Evolutionary conservation across 2,113 vertebrate genomes (phyloP).

Genomic region (Casuarius casuarius): DNA sequence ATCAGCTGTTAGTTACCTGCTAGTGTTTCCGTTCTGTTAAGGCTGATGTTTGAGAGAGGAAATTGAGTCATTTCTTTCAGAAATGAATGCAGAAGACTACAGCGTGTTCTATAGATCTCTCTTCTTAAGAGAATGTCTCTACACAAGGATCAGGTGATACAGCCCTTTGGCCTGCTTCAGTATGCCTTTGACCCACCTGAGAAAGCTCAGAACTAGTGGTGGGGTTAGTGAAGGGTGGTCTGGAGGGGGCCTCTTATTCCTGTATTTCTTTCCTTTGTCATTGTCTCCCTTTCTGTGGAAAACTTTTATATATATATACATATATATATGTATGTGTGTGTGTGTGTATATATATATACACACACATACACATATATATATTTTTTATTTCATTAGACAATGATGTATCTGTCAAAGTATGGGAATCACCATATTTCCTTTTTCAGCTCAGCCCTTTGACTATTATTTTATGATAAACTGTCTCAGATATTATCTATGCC

Average conservation of each 20-base stretch:
- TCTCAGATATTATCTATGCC: rapidly evolving
- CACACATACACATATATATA: too few species aligned
- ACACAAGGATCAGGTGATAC: neutral
- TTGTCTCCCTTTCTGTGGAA: neutral
- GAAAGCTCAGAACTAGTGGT: too few species aligned
- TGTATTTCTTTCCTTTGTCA: neutral
- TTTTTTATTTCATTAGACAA: neutral
- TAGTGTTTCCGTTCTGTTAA: neutral
- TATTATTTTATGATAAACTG: neutral
- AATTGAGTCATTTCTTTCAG: neutral
- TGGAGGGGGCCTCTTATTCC: too few species aligned
- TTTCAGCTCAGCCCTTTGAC: neutral
- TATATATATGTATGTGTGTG: too few species aligned
- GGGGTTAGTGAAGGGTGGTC: neutral
- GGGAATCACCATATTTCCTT: rapidly evolving
- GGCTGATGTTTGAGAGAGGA: neutral
- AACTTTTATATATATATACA: too few species aligned
- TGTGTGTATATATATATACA: too few species aligned
- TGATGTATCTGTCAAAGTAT: rapidly evolving
- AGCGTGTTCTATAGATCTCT: neutral
- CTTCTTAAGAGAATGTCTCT: rapidly evolving
- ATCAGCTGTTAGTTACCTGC: neutral
- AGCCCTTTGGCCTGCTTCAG: neutral
- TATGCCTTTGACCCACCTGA: rapidly evolving
- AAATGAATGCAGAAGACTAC: neutral